Base-by-base conservation (phyloP, 1,140 invertebrate species). In the Heliconius hermathena region DNA sequence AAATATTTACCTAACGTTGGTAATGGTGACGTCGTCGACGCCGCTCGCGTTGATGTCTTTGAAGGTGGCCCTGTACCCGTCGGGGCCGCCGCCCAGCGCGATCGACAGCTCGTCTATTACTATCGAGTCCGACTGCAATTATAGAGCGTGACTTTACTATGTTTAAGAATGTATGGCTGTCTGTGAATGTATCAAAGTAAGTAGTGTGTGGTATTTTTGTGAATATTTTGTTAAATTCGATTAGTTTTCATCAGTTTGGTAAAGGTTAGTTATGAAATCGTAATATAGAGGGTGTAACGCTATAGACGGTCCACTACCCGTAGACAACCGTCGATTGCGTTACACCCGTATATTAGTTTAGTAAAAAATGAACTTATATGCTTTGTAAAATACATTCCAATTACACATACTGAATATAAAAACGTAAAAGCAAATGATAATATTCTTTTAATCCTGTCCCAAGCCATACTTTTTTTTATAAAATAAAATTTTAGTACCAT, bases 51-150 rank as follows among this genome's bases (percentile, higher is more conserved):
- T 96, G 66, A 98, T 97, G 85, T 97, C 96, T 78, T 96, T 96
- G 93, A 98, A 98, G 60, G 96, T 96, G 0, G 97, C 97, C 57
- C 96, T 95, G 91, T 98, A 98, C 0, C 97, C 97, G 88, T 97
- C 96, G 0, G 97, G 97, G 0, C 97, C 97, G 8, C 94, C 96
- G 70, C 97, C 97, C 66, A 98, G 90, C 0, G 97, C 95, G 71
- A 98, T 97, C n/a, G 97, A 96, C 57, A 98, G 96, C 89, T 98
- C 97, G 89, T 98, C 97, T 16, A 98, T 96, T 6, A 97, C 89
- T 71, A 97, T 97, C 0, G 97, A 97, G 82, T 98, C 97, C 0
- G 97, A 95, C 94, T 97, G 94, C 18, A 91, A 92, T 81, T 8
- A 80, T 76, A 76, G 74, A 76, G 80, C 26, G 26, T 29, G 60